A percentile compares a stretch with the other conserved stretches of the same genome.
These are phyloP conservation scores for Cettia cetti DNA, from an alignment of 2,113 vertebrate genomes.

Conservation along the genomic window DNA sequence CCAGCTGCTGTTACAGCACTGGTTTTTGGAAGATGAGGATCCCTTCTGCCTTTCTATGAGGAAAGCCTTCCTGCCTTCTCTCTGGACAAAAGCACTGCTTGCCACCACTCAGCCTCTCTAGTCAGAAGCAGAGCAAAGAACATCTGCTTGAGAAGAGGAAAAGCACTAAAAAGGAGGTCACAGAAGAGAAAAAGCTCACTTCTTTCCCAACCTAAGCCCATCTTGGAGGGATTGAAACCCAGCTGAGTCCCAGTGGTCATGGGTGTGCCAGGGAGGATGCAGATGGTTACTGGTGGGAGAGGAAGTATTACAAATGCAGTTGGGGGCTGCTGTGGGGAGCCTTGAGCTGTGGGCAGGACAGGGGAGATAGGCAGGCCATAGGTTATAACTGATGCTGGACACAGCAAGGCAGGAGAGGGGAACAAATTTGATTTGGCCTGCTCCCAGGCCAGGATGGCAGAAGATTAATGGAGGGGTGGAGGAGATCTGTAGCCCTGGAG, in stretches of 20 bases:
- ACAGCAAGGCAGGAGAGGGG: not conserved
- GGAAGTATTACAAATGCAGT: not conserved
- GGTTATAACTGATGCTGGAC: not conserved
- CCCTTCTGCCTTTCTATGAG: not conserved
- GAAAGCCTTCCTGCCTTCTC: not conserved
- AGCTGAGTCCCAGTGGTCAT: not conserved
- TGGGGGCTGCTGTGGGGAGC: not conserved
- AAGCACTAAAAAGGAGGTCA: not conserved
- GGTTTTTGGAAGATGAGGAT: not conserved
- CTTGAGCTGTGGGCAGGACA: fast-evolving
- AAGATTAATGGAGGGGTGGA: not conserved
- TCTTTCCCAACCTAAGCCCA: not conserved
- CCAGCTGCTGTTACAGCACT: not conserved
- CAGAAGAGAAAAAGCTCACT: not conserved
- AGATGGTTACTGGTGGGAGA: not conserved
- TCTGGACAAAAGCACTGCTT: not conserved
- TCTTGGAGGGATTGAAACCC: not conserved
- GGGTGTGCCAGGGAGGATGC: not conserved
- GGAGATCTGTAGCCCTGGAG: not conserved
- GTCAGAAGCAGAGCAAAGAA: not conserved
- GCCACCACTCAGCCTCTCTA: not conserved
- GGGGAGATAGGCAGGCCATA: not conserved
- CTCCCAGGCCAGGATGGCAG: not conserved
- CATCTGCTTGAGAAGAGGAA: not conserved
- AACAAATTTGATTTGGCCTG: not conserved